Evolutionary conservation across 2,797 vertebrate genomes (phyloP).

Genomic region (Mormyrops boulengeri): DNA sequence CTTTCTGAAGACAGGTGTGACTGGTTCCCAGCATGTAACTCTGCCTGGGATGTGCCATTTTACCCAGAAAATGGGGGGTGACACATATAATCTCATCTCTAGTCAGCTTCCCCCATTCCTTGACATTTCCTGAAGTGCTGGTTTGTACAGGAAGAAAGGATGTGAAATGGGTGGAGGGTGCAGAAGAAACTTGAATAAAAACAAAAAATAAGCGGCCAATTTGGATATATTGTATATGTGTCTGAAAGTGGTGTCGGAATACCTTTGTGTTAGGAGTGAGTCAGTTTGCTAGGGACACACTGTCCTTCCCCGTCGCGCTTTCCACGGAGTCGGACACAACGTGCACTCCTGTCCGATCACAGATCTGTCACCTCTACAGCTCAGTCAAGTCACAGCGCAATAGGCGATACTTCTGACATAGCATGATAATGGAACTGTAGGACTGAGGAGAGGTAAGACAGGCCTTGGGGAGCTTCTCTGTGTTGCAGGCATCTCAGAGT

Average conservation of each 20-base stretch:
- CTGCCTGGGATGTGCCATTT: neutral
- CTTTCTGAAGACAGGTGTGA: neutral
- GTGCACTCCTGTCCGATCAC: neutral
- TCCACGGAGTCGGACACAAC: neutral
- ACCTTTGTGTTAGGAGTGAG: neutral
- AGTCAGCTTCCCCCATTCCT: neutral
- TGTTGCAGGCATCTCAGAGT: neutral
- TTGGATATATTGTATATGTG: neutral
- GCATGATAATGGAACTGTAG: neutral
- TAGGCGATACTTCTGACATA: neutral
- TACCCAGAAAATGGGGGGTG: neutral
- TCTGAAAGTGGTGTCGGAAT: neutral
- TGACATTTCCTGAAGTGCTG: neutral
- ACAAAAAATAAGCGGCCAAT: neutral
- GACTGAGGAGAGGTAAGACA: neutral
- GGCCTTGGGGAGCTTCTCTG: neutral
- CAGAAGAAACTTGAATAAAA: neutral
- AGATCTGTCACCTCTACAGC: neutral
- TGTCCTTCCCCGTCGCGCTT: neutral
- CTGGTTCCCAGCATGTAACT: neutral
- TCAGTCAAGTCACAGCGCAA: neutral
- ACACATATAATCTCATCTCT: neutral
- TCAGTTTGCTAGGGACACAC: neutral
- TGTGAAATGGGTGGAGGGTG: neutral
- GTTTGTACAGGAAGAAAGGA: neutral